These are phyloP conservation scores for Anorthoa munda DNA, from an alignment of 2,888 invertebrate genomes.

Conservation along the genomic window DNA sequence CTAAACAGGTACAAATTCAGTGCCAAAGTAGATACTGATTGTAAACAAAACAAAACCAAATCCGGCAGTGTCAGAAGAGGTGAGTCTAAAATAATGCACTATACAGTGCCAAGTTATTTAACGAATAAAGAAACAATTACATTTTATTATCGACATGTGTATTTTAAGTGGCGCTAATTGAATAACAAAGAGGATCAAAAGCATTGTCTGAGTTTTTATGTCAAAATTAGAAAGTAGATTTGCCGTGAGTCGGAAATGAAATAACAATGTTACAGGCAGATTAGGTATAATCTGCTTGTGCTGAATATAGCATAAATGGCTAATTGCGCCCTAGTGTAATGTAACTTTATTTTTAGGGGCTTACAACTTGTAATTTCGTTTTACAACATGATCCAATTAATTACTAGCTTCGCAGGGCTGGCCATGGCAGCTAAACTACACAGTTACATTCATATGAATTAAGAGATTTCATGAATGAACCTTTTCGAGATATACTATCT, in stretches of 20 bases:
- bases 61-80: conserved; percentile 1
- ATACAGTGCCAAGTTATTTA: conserved; percentile 34
- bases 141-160: background rate
- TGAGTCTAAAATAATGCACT: conserved; percentile 21
- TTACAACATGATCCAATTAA: conserved; percentile 1
- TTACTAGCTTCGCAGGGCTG: background rate
- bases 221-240: background rate
- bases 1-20: conserved; percentile 24
- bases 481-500: too few species aligned
- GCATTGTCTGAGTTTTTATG: conserved; percentile 7
- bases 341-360: background rate
- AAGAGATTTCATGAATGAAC: background rate
- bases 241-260: background rate
- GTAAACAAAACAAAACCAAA: conserved; percentile 37
- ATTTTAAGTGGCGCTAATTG: background rate
- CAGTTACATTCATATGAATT: background rate
- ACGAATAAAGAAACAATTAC: conserved; percentile 14
- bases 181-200: background rate
- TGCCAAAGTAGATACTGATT: conserved; percentile 25
- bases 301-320: background rate
- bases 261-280: background rate
- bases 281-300: too few species aligned
- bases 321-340: conserved; percentile 1
- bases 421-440: background rate
- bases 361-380: background rate